A percentile compares a stretch with the other conserved stretches of the same genome.
phyloP scores from a whole-genome alignment of 2,113 vertebrate genomes.

The Muntiacus reevesi region DNA sequence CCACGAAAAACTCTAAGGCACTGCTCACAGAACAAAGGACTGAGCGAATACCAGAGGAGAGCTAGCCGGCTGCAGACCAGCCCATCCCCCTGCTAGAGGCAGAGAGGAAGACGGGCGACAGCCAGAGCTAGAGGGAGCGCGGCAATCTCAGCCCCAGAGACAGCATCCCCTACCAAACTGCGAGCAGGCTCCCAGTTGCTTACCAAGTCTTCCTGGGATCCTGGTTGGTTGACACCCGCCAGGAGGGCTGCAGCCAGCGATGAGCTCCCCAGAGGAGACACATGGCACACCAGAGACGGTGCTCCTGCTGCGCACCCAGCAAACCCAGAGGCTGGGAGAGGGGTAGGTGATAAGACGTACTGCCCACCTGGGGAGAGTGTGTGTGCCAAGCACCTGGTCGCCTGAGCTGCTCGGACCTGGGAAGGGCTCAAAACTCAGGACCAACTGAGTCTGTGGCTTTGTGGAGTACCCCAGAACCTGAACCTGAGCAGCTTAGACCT shows the following conservation, averaged over 20 bases:
- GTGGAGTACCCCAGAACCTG: background rate
- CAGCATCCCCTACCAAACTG: fast-evolving
- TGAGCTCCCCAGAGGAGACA: background rate
- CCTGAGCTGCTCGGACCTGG: background rate
- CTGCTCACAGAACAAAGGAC: background rate
- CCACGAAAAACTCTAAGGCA: background rate
- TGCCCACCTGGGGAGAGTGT: background rate
- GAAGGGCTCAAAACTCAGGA: background rate
- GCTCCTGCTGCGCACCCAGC: fast-evolving
- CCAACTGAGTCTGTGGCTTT: background rate
- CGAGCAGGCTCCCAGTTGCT: background rate
- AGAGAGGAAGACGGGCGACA: background rate
- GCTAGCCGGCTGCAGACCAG: background rate
- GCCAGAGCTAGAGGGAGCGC: fast-evolving
- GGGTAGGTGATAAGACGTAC: background rate
- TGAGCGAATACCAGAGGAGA: background rate
- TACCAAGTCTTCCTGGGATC: background rate
- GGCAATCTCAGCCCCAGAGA: background rate
- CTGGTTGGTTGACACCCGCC: background rate
- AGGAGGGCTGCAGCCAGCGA: background rate
- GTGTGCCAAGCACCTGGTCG: fast-evolving
- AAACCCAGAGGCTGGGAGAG: fast-evolving
- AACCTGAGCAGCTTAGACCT: background rate
- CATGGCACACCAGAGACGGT: fast-evolving
- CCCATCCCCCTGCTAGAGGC: background rate